Percentiles rank a stretch among this genome's conserved stretches.
phyloP scores from a whole-genome alignment of 2,888 invertebrate genomes.

The Dione vanillae region DNA sequence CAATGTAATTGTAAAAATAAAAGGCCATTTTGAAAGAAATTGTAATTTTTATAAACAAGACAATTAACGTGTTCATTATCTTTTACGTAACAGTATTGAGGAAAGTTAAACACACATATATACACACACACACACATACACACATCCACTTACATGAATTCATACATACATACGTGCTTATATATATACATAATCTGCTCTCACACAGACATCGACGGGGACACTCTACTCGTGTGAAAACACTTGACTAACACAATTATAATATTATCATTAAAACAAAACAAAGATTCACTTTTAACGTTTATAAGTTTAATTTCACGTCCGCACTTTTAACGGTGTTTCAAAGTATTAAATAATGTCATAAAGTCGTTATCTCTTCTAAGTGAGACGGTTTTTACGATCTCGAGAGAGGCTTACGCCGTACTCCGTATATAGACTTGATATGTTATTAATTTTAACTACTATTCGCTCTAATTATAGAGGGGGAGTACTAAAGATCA shows the following conservation, averaged over 20 bases:
- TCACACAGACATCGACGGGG: neutral
- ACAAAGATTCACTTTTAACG: conserved; percentile 27
- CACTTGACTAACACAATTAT: conserved; percentile 16
- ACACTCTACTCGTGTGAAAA: conserved; percentile 9
- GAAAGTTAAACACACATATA: conserved; percentile 14
- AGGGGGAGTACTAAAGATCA: neutral
- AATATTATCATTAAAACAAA: conserved; percentile 26
- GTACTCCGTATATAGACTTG: conserved; percentile 2
- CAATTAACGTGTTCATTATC: conserved; percentile 15
- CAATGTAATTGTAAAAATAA: neutral
- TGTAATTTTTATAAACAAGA: conserved; percentile 8
- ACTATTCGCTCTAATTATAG: conserved; percentile 8
- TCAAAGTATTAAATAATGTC: neutral
- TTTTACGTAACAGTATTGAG: conserved; percentile 24
- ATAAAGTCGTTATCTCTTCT: neutral
- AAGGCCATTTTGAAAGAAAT: neutral
- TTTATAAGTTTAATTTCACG: conserved; percentile 15
- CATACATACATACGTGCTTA: too few species aligned
- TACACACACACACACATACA: neutral
- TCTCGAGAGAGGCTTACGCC: conserved; percentile 7
- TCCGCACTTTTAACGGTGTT: neutral
- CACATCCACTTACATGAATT: too few species aligned
- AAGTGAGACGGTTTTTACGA: conserved; percentile 20
- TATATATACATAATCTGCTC: neutral
- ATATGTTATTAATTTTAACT: conserved; percentile 8